A percentile compares a stretch with the other conserved stretches of the same genome.
phyloP scores from a whole-genome alignment of 2,113 vertebrate species.

The Stegostoma tigrinum region DNA sequence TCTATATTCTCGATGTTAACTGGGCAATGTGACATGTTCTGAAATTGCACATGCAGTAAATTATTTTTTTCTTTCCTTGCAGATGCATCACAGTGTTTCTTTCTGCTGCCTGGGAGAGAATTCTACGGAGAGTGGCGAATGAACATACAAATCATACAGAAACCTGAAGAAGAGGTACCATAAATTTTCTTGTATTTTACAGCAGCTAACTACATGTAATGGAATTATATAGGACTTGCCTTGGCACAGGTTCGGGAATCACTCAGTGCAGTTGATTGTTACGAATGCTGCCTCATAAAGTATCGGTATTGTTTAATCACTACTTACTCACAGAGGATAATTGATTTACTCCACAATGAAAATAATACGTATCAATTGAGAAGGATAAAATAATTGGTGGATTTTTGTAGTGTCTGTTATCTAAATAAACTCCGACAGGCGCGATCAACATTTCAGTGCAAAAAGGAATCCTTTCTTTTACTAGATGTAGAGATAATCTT shows the following conservation, averaged over 20 bases:
- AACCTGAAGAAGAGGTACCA: conserved; percentile 24
- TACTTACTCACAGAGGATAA: neutral
- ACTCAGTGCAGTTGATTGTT: neutral
- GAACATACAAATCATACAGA: conserved; percentile 33
- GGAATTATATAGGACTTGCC: neutral
- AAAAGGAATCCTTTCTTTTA: neutral
- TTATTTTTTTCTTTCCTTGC: neutral
- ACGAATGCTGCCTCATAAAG: neutral
- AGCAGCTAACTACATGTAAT: neutral
- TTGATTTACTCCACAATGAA: neutral
- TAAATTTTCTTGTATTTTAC: neutral
- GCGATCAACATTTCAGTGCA: neutral
- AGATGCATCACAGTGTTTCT: conserved; percentile 5
- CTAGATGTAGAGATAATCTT: neutral
- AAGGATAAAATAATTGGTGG: neutral
- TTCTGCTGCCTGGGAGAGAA: conserved; percentile 24
- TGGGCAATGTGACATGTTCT: neutral
- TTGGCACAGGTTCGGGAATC: neutral
- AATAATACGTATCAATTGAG: neutral
- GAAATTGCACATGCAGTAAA: neutral
- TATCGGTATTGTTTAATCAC: neutral
- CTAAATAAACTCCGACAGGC: neutral
- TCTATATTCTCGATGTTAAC: neutral
- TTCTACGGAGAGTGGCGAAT: conserved; percentile 35
- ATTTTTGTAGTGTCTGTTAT: neutral